A percentile compares a stretch with the other conserved stretches of the same genome.
Conservation (phyloP, 37 sponge, comb jelly and placozoan species). For the Axinella damicornis region DNA sequence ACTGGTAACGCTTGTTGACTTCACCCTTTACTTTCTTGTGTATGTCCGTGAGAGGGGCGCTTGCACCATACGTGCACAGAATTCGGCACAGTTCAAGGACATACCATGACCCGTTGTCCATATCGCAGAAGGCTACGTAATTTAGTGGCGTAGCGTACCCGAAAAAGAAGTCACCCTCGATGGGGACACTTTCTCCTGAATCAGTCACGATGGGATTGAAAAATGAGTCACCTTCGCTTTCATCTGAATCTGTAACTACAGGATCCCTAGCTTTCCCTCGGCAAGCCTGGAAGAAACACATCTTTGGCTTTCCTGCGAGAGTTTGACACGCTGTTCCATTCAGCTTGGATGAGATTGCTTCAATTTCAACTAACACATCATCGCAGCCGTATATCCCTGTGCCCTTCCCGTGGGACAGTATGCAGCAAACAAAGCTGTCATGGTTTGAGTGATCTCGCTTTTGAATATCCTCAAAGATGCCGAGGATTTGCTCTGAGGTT, state of each 20-base stretch:
- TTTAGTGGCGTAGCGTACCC: slow-evolving; percentile 46
- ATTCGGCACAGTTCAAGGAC: slow-evolving; percentile 37
- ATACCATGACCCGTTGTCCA: slow-evolving; percentile 63
- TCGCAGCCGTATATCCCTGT: slow-evolving; percentile 73
- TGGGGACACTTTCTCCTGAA: slow-evolving; percentile 32
- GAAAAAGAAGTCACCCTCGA: slow-evolving; percentile 63
- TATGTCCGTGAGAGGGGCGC: slow-evolving; percentile 24
- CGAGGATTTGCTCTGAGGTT: slow-evolving; percentile 1
- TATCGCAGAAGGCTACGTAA: slow-evolving; percentile 31
- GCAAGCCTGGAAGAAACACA: slow-evolving; percentile 94
- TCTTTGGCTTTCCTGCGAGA: slow-evolving; percentile 81
- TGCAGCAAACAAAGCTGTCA: slow-evolving; percentile 89
- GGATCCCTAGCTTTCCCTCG: slow-evolving; percentile 69
- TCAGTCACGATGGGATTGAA: slow-evolving; percentile 2
- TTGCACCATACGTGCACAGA: not conserved
- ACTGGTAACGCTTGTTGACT: not conserved
- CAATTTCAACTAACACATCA: slow-evolving; percentile 37
- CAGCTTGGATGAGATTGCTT: slow-evolving; percentile 41
- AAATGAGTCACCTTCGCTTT: not conserved
- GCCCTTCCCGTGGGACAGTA: slow-evolving; percentile 83
- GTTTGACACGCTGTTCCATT: slow-evolving; percentile 35
- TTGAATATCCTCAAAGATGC: slow-evolving; percentile 34
- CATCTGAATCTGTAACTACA: slow-evolving; percentile 17
- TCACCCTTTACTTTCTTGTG: not conserved
- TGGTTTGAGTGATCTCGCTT: slow-evolving; percentile 44